Evolutionary conservation across 2,888 invertebrate genomes (phyloP).

Genomic region (Abscondita cerata): DNA sequence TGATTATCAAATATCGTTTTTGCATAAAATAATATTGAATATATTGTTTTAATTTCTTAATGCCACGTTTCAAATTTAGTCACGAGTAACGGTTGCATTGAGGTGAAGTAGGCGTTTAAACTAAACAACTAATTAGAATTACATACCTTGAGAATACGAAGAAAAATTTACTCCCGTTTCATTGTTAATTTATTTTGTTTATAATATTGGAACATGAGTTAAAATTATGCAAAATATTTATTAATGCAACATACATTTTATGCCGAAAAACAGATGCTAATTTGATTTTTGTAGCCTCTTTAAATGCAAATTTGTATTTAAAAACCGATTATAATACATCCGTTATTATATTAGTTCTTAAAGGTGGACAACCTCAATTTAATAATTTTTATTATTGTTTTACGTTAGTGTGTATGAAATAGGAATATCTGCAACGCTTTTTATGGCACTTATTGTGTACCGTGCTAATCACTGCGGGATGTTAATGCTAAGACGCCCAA

Average conservation of each 20-base stretch:
- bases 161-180: too few species aligned
- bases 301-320: slow-evolving; percentile 21
- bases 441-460: slow-evolving; percentile 21
- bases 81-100: too few species aligned
- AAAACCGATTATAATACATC: slow-evolving; percentile 17
- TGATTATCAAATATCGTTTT: too few species aligned
- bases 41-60: too few species aligned
- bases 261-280: slow-evolving; percentile 4
- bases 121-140: too few species aligned
- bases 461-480: slow-evolving; percentile 46
- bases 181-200: too few species aligned
- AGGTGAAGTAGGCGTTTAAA: too few species aligned
- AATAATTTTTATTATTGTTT: slow-evolving; percentile 10
- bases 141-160: too few species aligned
- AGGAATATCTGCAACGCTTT: slow-evolving; percentile 6
- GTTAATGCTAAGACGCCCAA: slow-evolving; percentile 46
- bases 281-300: slow-evolving; percentile 4
- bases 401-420: slow-evolving; percentile 4
- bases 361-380: slow-evolving; percentile 21
- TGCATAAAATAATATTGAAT: too few species aligned
- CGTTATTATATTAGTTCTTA: slow-evolving; percentile 14
- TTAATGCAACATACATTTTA: not conserved
- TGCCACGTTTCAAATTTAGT: too few species aligned
- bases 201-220: not conserved
- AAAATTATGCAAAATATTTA: not conserved